Conservation (phyloP, 1,140 invertebrate genomes). For the Magallana ariakensis region DNA sequence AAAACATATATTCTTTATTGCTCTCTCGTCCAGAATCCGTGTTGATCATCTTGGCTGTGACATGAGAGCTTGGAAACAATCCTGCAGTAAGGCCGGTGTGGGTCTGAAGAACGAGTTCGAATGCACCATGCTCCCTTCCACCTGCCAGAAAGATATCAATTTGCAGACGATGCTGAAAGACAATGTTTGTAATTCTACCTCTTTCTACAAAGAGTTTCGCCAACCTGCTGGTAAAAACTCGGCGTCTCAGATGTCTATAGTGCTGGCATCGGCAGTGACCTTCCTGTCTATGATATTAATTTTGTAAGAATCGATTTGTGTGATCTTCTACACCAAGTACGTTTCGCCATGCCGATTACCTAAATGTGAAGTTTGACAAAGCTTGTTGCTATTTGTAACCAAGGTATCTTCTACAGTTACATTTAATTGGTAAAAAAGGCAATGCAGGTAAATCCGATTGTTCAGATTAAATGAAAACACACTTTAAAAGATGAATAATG, state of each 20-base stretch:
- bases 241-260: background rate
- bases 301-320: background rate
- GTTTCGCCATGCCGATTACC: too few relatives aligned
- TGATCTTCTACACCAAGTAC: too few relatives aligned
- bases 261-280: background rate
- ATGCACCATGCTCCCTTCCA: constrained; percentile 53
- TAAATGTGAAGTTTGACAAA: too few relatives aligned
- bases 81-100: constrained; percentile 49
- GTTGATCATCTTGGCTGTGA: constrained; percentile 52
- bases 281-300: background rate
- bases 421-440: too few relatives aligned
- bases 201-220: constrained; percentile 17
- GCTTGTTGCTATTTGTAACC: too few relatives aligned
- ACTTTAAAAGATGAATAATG: too few relatives aligned
- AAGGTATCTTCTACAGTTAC: too few relatives aligned
- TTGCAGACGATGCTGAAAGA: constrained; percentile 38
- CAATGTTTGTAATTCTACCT: constrained; percentile 17
- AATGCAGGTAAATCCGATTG: too few relatives aligned
- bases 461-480: too few relatives aligned
- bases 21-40: constrained; percentile 37
- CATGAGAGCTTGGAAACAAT: constrained; percentile 54
- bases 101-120: constrained; percentile 59
- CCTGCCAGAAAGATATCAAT: constrained; percentile 49
- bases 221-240: background rate
- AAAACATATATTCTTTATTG: too few relatives aligned